Evolutionary conservation across 2,113 vertebrate genomes (phyloP), one percentile per base, ranked within the genome.

Genomic region (Leucoraja erinaceus): DNA sequence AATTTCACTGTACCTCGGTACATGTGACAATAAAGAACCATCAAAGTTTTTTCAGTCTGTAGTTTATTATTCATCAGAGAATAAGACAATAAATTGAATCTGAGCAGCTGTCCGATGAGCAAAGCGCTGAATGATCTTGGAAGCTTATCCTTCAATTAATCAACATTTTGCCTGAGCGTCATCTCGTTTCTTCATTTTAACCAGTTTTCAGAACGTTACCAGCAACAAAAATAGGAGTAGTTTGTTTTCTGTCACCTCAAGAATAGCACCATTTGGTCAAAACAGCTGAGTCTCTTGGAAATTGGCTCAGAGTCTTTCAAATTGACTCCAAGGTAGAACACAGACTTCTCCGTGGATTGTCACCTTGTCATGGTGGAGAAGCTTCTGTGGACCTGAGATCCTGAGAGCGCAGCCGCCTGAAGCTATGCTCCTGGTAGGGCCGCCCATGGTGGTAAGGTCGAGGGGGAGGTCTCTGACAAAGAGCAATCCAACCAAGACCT

Each of bases 301-400:
- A 88, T 88, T 88, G 59, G 83, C 83, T 88, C 83, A 63, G 28
- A 5, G 63, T 63, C 83, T 63, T 63, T 66, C 83, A 33, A 88
- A 66, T 66, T 33, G 83, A 63, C 5, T 88, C 59, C 59, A 88
- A 88, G 83, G n/a, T 88, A 66, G 56, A 88, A 59, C 83, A 88
- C 83, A 66, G 83, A 88, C 38, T 47, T 47, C 38, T 47, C 38
- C 38, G 3, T 47, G 38, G 38, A 47, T 47, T 47, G 0, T 47
- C 38, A 47, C 38, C 38, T 47, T 47, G 38, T 47, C 38, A 3
- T 47, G 38, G 38, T 47, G 38, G 38, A 47, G 38, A 47, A 47
- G 38, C 38, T 47, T 47, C 1, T 47, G 38, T 47, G 38, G 38
- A 47, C 38, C 38, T 47, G 38, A 47, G 38, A 47, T 47, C 38